These are phyloP conservation scores for Capricornis sumatraensis DNA, from an alignment of 2,113 vertebrate genomes.

Conservation along the genomic window DNA sequence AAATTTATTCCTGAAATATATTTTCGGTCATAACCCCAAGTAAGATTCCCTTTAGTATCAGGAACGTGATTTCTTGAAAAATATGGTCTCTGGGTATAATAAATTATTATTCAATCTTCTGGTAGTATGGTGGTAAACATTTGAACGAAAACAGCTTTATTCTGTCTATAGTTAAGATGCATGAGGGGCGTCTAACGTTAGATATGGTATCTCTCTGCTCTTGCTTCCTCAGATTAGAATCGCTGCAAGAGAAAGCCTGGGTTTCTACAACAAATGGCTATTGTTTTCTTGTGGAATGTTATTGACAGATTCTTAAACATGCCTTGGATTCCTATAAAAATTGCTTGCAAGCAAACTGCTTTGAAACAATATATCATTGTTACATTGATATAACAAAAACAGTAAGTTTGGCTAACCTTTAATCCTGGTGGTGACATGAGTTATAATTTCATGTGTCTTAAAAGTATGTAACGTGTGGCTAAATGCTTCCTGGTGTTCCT, in stretches of 20 bases:
- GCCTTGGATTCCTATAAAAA: conserved; percentile 85
- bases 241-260: conserved; percentile 67
- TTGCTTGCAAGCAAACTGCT: conserved; percentile 80
- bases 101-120: not conserved
- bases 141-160: conserved; percentile 66
- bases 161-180: conserved; percentile 58
- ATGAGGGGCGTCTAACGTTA: conserved; percentile 48
- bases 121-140: conserved; percentile 2
- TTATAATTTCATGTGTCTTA: conserved; percentile 64
- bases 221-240: conserved; percentile 74
- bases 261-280: conserved; percentile 76
- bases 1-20: conserved; percentile 12
- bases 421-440: conserved; percentile 70
- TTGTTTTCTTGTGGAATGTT: conserved; percentile 84
- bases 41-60: not conserved
- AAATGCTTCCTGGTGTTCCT: not conserved
- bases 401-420: conserved; percentile 82
- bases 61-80: conserved; percentile 43
- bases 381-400: conserved; percentile 77
- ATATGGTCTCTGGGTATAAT: not conserved
- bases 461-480: conserved; percentile 40
- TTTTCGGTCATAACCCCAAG: not conserved
- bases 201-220: conserved; percentile 67
- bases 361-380: conserved; percentile 84
- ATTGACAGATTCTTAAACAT: conserved; percentile 84